Evolutionary conservation across 2,888 invertebrate species (phyloP), one percentile per base, ranked within the genome.

Genomic region (Aleiodes alternator): DNA sequence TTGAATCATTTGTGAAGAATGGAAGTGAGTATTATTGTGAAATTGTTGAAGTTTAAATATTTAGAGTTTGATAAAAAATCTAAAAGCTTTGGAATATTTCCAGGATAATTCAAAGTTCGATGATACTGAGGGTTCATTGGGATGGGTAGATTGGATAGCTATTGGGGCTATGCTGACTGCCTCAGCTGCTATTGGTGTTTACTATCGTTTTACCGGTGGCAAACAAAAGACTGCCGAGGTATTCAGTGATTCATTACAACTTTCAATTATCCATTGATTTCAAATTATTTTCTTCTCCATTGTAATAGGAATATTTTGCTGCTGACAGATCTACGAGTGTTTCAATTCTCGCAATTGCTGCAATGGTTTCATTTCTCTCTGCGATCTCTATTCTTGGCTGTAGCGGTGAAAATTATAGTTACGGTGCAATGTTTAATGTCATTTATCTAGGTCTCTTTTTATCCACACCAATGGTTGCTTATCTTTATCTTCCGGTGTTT

Each of bases 281-380:
- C 9, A 7, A n/a, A 31, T 55, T 4, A 69, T 69, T 59, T 59
- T 56, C 38, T 59, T 0, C 31, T 48, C 11, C 3, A 14, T 12
- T 6, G 50, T 31, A 56, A 9, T 90, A 95, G 94, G 97, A 97
- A 90, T 97, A 96, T 86, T 92, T 97, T 76, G 88, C 96, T 73
- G 97, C 96, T 0, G 94, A 96, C 86, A 92, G 93, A 76, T 95
- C 94, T 79, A 95, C 97, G 95, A 92, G 94, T 6, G 91, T 95
- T 82, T 87, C 91, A 7, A 96, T 97, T 0, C 96, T 97, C 0
- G 95, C 96, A 4, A 95, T 97, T 80, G 97, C 97, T 2, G 89
- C 97, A 75, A 96, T 97, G 95, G 96, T 97, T n/a, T 96, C 96
- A 55, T 97, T 97, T 87, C 96, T 97, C 95, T 97, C 97, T 0